phyloP scores from a whole-genome alignment of 2,113 vertebrate genomes.

The Phocoena sinus region DNA sequence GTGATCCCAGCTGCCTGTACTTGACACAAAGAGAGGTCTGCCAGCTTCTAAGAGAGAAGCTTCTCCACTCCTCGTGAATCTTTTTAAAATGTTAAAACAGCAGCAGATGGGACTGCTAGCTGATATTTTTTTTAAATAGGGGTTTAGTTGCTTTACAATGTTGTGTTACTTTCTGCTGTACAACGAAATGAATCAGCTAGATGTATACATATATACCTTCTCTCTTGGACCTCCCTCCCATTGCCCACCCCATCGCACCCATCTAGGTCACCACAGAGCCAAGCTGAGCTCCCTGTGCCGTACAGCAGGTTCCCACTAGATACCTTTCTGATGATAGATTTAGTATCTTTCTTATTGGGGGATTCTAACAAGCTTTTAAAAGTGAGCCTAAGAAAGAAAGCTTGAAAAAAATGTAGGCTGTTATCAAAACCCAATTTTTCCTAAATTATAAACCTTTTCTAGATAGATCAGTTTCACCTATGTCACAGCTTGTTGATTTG shows the following conservation, averaged over 20 bases:
- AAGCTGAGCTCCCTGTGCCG: too few species aligned
- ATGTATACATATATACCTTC: too few species aligned
- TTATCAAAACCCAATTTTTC: background rate
- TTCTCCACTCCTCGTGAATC: background rate
- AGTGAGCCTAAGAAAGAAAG: background rate
- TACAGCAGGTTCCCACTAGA: background rate
- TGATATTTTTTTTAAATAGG: background rate
- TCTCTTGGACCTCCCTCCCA: too few species aligned
- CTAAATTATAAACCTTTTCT: background rate
- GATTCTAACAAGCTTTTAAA: background rate
- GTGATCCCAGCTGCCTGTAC: accelerated
- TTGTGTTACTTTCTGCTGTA: too few species aligned
- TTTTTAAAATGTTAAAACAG: background rate
- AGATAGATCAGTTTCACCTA: background rate
- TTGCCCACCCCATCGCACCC: too few species aligned
- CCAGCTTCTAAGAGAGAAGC: background rate
- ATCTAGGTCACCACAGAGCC: too few species aligned
- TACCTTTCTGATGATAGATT: background rate
- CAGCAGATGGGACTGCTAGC: background rate
- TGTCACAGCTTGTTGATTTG: background rate
- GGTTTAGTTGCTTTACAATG: too few species aligned
- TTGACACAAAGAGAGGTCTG: background rate
- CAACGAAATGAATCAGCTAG: too few species aligned
- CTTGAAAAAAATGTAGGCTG: background rate
- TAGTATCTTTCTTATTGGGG: background rate